These are phyloP conservation scores for Diarsia dahlii DNA, from an alignment of 2,888 invertebrate species.

Conservation along the genomic window DNA sequence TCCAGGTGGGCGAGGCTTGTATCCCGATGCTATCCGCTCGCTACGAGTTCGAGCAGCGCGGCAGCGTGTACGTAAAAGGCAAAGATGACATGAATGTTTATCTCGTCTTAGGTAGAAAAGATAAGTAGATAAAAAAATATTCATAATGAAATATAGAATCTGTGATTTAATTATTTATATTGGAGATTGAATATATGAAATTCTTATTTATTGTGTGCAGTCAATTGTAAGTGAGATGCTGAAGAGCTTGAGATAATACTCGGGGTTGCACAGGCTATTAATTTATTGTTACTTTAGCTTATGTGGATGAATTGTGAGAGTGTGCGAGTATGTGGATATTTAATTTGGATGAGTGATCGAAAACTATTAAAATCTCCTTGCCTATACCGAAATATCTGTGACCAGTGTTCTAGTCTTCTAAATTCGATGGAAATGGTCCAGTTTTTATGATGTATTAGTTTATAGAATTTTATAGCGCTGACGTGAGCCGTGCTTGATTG, in stretches of 20 bases:
- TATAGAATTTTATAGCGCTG: constrained; percentile 58
- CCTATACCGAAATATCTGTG: constrained; percentile 85
- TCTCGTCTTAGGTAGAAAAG: constrained; percentile 92
- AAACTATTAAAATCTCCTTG: constrained; percentile 82
- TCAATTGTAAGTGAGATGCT: constrained; percentile 70
- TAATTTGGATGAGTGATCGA: constrained; percentile 68
- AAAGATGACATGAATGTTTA: constrained; percentile 99
- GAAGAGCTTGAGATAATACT: constrained; percentile 84
- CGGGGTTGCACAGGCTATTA: constrained; percentile 79
- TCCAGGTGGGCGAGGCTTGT: constrained; percentile 95
- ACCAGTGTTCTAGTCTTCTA: constrained; percentile 88
- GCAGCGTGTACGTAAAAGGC: constrained; percentile 98
- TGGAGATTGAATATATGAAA: constrained; percentile 72
- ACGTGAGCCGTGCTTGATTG: constrained; percentile 38
- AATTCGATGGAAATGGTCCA: constrained; percentile 75
- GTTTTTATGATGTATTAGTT: constrained; percentile 69
- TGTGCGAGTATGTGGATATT: constrained; percentile 69
- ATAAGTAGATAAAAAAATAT: constrained; percentile 75
- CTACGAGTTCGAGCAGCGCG: constrained; percentile 97
- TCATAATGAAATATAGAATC: constrained; percentile 84
- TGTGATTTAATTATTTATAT: constrained; percentile 88
- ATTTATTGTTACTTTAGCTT: constrained; percentile 81
- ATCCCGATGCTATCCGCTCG: constrained; percentile 92
- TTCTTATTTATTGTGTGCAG: constrained; percentile 78
- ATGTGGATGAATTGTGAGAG: constrained; percentile 69